phyloP scores from a whole-genome alignment of 2,113 vertebrate species.

The Sitta europaea region DNA sequence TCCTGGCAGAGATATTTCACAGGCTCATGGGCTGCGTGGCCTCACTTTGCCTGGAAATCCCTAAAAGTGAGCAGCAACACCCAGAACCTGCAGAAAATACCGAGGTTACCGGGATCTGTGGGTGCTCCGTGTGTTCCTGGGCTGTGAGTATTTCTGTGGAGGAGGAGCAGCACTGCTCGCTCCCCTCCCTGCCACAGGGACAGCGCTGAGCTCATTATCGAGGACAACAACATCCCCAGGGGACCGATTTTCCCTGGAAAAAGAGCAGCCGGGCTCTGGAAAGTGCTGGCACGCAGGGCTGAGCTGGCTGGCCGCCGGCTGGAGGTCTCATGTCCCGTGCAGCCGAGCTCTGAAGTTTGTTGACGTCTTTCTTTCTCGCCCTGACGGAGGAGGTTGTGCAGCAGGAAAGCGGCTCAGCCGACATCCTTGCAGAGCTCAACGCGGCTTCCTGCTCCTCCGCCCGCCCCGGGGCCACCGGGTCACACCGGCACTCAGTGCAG shows the following conservation, averaged over 20 bases:
- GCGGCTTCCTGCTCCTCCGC: slow-evolving; percentile 7
- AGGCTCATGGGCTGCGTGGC: not conserved
- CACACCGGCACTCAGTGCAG: not conserved
- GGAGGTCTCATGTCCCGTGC: not conserved
- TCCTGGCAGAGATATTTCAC: not conserved
- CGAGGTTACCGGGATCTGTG: fast-evolving
- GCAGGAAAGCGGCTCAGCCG: not conserved
- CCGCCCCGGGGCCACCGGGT: not conserved
- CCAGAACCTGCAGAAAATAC: not conserved
- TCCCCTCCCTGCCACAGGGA: not conserved
- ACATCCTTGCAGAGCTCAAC: not conserved
- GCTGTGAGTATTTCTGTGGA: not conserved
- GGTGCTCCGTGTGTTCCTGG: fast-evolving
- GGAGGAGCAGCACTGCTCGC: not conserved
- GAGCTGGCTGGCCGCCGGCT: not conserved
- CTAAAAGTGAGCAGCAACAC: not conserved
- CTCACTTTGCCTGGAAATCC: not conserved
- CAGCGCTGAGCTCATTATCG: not conserved
- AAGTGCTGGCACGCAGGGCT: not conserved
- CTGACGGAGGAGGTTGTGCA: not conserved
- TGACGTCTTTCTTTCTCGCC: not conserved
- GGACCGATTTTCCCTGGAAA: not conserved
- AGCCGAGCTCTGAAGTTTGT: not conserved
- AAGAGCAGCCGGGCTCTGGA: not conserved
- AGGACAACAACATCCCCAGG: not conserved